Evolutionary conservation across 2,113 vertebrate genomes (phyloP).

Genomic region (Sardina pilchardus): DNA sequence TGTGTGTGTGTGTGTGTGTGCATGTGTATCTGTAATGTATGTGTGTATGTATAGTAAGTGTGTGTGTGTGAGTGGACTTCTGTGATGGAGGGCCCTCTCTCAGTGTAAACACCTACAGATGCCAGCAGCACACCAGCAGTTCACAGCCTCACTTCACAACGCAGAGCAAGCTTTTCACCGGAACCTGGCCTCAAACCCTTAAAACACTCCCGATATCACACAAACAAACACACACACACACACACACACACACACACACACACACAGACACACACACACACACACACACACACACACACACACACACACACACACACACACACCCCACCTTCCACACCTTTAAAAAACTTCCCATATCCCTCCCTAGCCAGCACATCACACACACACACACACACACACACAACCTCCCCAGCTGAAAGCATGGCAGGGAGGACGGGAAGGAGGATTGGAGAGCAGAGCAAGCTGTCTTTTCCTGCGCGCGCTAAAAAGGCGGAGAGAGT

Average conservation of each 20-base stretch:
- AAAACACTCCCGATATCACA: background rate
- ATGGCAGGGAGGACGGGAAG: background rate
- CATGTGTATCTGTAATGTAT: background rate
- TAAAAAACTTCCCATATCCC: background rate
- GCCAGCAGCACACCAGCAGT: background rate
- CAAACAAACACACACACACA: conserved; percentile 9
- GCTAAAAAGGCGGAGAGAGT: conserved; percentile 49
- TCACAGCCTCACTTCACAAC: background rate
- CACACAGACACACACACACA: background rate
- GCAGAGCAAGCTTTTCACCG: background rate
- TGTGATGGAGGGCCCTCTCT: no score
- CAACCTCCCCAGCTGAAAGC: background rate
- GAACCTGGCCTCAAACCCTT: background rate
- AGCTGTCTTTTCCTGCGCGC: conserved; percentile 40
- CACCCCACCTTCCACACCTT: background rate
- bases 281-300: conserved; percentile 1
- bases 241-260: background rate
- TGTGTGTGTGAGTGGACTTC: background rate
- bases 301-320: background rate
- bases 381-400: background rate
- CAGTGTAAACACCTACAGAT: background rate
- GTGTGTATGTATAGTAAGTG: background rate
- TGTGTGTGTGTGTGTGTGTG: background rate
- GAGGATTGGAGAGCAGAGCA: conserved; percentile 24
- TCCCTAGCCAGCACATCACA: background rate